These are phyloP conservation scores for Heliconius cydno DNA, from an alignment of 2,888 invertebrate genomes.

Conservation along the genomic window DNA sequence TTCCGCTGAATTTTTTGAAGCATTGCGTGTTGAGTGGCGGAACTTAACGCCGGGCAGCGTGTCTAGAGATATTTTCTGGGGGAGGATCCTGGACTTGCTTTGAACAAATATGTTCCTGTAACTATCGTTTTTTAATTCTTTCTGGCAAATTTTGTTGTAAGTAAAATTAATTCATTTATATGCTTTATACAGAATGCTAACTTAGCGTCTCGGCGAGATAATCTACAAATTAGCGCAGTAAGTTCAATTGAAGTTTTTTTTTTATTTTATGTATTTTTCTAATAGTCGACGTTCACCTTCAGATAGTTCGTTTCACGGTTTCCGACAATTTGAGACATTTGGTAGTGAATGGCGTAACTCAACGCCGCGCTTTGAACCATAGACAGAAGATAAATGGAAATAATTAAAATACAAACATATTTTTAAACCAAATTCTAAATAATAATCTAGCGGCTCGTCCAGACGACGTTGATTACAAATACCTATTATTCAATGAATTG, in stretches of 20 bases:
- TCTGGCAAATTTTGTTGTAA: too few relatives aligned
- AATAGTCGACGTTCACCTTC: neutral
- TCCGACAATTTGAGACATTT: neutral
- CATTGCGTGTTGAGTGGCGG: neutral
- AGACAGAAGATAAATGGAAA: neutral
- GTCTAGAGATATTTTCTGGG: too few relatives aligned
- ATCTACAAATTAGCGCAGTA: constrained; percentile 23
- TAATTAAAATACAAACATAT: neutral
- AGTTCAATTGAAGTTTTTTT: neutral
- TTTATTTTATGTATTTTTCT: neutral
- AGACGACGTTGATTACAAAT: neutral
- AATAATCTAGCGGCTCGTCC: too few relatives aligned
- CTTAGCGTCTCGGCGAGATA: constrained; percentile 1
- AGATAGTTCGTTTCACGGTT: neutral
- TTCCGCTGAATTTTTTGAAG: neutral
- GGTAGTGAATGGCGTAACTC: neutral
- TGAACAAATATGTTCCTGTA: too few relatives aligned
- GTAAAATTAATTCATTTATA: neutral
- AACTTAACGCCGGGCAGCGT: neutral
- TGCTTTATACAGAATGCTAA: neutral
- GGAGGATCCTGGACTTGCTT: too few relatives aligned
- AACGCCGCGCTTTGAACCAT: neutral
- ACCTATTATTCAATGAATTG: neutral
- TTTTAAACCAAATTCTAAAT: too few relatives aligned
- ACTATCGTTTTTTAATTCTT: too few relatives aligned